Evolutionary conservation across 2,888 invertebrate genomes (phyloP).

Genomic region (Agelastica alni): DNA sequence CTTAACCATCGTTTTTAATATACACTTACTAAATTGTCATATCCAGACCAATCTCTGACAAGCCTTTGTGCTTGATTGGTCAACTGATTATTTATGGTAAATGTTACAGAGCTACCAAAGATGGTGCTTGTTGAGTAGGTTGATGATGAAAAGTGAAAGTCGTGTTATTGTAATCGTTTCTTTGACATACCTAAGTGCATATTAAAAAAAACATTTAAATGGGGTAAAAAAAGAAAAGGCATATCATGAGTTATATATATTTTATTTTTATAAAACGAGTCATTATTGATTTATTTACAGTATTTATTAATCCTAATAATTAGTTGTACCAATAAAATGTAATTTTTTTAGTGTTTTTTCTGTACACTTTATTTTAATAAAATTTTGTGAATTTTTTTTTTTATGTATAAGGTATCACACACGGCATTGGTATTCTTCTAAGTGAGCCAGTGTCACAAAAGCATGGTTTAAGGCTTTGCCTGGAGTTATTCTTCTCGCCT

Average conservation of each 20-base stretch:
- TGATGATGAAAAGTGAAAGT: no score
- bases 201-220: neutral
- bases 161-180: no score
- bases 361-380: no score
- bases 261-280: no score
- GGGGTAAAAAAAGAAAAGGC: neutral
- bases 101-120: constrained; percentile 80
- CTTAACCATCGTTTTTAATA: no score
- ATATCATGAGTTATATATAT: no score
- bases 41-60: constrained; percentile 74
- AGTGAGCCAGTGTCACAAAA: constrained; percentile 89
- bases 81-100: constrained; percentile 91
- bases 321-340: no score
- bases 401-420: no score
- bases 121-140: constrained; percentile 57
- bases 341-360: no score
- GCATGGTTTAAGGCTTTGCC: constrained; percentile 94
- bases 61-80: constrained; percentile 74
- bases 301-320: no score
- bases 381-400: no score
- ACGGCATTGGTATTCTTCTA: constrained; percentile 95
- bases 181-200: constrained; percentile 67
- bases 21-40: constrained; percentile 75
- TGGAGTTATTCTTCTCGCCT: constrained; percentile 94
- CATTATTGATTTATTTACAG: no score